Evolutionary conservation across 2,797 vertebrate genomes (phyloP).

Genomic region (Naso thynnoides): DNA sequence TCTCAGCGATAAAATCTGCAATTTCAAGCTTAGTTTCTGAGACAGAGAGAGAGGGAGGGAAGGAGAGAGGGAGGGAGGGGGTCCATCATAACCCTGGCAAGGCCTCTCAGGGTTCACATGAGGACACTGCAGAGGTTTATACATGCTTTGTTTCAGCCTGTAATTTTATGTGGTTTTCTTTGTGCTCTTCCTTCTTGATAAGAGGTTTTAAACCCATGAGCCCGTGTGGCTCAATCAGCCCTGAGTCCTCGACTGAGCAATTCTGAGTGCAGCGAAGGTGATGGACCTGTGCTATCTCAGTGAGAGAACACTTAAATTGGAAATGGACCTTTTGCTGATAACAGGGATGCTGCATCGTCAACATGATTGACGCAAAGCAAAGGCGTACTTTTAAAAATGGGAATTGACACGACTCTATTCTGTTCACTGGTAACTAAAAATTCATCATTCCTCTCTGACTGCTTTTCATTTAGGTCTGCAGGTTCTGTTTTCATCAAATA

Average conservation of each 20-base stretch:
- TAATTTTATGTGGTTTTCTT: not conserved
- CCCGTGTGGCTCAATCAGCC: constrained; percentile 4
- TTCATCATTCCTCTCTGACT: not conserved
- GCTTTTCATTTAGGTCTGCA: not conserved
- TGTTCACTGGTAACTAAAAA: not conserved
- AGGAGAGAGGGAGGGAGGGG: no score
- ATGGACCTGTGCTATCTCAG: not conserved
- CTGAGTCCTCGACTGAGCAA: not conserved
- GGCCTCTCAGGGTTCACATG: constrained; percentile 13
- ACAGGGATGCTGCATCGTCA: not conserved
- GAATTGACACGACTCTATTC: not conserved
- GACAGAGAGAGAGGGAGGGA: not conserved
- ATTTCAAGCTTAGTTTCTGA: constrained; percentile 61
- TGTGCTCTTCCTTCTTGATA: constrained; percentile 12
- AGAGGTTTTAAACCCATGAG: not conserved
- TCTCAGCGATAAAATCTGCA: constrained; percentile 62
- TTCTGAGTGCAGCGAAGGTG: not conserved
- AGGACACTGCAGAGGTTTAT: not conserved
- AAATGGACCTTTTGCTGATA: constrained; percentile 30
- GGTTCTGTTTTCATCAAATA: not conserved
- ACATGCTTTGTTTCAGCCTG: not conserved
- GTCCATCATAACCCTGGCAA: not conserved
- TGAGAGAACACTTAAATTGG: constrained; percentile 12
- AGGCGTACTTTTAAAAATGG: not conserved
- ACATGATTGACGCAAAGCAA: not conserved